Base-by-base conservation (phyloP, 1,140 invertebrate species). In the Cephus cinctus region DNA sequence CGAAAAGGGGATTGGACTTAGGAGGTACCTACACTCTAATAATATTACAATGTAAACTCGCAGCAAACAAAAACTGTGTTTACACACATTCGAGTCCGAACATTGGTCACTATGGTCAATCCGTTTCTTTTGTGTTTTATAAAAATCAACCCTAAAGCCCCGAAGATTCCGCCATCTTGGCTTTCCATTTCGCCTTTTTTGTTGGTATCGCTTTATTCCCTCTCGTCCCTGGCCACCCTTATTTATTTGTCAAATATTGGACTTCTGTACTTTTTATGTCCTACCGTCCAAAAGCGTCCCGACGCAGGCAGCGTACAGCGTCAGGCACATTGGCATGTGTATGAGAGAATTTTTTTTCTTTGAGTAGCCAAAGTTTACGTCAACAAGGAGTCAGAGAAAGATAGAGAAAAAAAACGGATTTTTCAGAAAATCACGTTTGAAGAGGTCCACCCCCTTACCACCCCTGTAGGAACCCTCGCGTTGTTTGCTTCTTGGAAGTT, bases 181-280 rank as follows among this genome's bases (percentile, higher is more conserved):
- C 30, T 15, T 47, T 43, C 31, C 4, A 18, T 18, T 41, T 44
- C 44, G 38, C n/a, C n/a, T n/a, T n/a, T n/a, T n/a, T n/a, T n/a
- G n/a, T n/a, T n/a, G n/a, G n/a, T n/a, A n/a, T n/a, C n/a, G n/a
- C n/a, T n/a, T n/a, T n/a, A n/a, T n/a, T 47, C 19, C 47, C 43
- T 47, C 46, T 46, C 31, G 31, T 39, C n/a, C 14, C 16, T 43
- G 31, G 40, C 43, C 54, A 45, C 59, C 49, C 48, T 55, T 63
- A 61, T 66, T 65, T 67, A 61, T 59, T 60, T 56, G 51, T 56
- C 60, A 65, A 65, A 67, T 63, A 67, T 69, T 61, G 45, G 54
- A 54, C 44, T 35, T 43, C 15, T 41, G 25, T 14, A 43, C 48
- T 59, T 62, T 51, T 57, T 56, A 34, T 34, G 51, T 50, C 4